A percentile compares a stretch with the other conserved stretches of the same genome.
phyloP scores from a whole-genome alignment of 2,888 invertebrate species.

The Therioaphis trifolii region DNA sequence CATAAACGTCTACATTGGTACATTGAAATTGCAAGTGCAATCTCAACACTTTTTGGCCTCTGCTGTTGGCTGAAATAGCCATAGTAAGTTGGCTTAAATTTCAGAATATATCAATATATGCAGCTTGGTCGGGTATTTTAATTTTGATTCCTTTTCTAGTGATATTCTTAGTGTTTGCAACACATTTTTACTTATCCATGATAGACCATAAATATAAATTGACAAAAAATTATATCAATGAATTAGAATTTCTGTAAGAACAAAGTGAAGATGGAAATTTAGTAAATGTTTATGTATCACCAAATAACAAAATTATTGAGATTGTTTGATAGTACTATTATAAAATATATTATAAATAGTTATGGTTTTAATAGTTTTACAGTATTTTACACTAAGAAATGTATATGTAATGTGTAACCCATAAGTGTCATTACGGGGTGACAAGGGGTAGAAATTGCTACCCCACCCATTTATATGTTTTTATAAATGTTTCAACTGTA shows the following conservation, averaged over 20 bases:
- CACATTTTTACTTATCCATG: conserved; percentile 93
- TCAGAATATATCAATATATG: conserved; percentile 82
- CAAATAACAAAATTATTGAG: conserved; percentile 18
- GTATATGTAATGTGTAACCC: too few species aligned
- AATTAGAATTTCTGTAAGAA: conserved; percentile 84
- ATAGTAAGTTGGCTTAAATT: conserved; percentile 98
- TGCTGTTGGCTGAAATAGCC: conserved; percentile 94
- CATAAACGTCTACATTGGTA: conserved; percentile 92
- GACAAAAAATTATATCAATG: conserved; percentile 85
- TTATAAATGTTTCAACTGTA: too few species aligned
- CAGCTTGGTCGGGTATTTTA: conserved; percentile 89
- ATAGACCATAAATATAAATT: conserved; percentile 93
- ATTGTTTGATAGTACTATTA: conserved; percentile 42
- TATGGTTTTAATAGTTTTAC: not conserved
- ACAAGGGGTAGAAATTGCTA: too few species aligned
- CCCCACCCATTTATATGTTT: too few species aligned
- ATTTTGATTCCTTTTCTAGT: conserved; percentile 93
- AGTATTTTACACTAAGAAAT: too few species aligned
- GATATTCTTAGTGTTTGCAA: conserved; percentile 91
- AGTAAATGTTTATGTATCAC: conserved; percentile 67
- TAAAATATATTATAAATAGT: not conserved
- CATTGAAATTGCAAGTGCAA: conserved; percentile 97
- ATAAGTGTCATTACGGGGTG: too few species aligned
- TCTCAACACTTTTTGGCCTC: conserved; percentile 93
- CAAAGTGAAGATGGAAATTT: conserved; percentile 84